Evolutionary conservation across 2,888 invertebrate genomes (phyloP).

Genomic region (Coenonympha arcania): DNA sequence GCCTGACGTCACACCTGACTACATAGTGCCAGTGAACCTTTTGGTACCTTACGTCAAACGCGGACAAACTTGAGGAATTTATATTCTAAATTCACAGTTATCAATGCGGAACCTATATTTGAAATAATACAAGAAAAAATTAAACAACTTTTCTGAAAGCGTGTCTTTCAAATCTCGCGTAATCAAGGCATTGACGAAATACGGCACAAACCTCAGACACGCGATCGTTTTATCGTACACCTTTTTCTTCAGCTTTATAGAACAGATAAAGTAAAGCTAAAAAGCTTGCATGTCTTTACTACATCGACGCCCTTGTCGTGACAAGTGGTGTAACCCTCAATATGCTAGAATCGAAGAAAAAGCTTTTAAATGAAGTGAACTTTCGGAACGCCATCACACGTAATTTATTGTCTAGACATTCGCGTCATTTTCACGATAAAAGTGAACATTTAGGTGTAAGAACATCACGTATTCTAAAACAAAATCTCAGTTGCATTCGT

Average conservation of each 20-base stretch:
- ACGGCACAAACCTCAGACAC: slow-evolving; percentile 57
- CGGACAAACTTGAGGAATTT: background rate
- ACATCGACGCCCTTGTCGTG: slow-evolving; percentile 63
- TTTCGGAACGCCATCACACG: slow-evolving; percentile 9
- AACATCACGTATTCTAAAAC: slow-evolving; percentile 15
- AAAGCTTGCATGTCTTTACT: slow-evolving; percentile 67
- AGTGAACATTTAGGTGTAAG: slow-evolving; percentile 16
- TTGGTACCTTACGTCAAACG: slow-evolving; percentile 48
- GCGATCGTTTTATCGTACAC: slow-evolving; percentile 72
- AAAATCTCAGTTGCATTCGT: background rate
- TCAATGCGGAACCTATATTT: background rate
- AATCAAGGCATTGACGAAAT: slow-evolving; percentile 65
- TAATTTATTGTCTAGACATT: slow-evolving; percentile 15
- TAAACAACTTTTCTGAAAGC: background rate
- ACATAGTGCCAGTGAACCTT: slow-evolving; percentile 63
- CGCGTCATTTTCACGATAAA: slow-evolving; percentile 10
- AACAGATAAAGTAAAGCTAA: slow-evolving; percentile 64
- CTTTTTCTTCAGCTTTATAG: slow-evolving; percentile 65
- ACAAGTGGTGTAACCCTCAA: slow-evolving; percentile 61
- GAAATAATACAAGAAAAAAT: background rate
- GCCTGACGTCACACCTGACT: slow-evolving; percentile 67
- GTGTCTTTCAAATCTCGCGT: slow-evolving; percentile 30
- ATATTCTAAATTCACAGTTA: background rate
- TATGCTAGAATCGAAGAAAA: slow-evolving; percentile 38
- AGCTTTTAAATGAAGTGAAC: slow-evolving; percentile 15